Percentiles rank a stretch among this genome's conserved stretches.
These are phyloP conservation scores for Drosophila murphyi DNA, from an alignment of 1,140 invertebrate species.

Conservation along the genomic window DNA sequence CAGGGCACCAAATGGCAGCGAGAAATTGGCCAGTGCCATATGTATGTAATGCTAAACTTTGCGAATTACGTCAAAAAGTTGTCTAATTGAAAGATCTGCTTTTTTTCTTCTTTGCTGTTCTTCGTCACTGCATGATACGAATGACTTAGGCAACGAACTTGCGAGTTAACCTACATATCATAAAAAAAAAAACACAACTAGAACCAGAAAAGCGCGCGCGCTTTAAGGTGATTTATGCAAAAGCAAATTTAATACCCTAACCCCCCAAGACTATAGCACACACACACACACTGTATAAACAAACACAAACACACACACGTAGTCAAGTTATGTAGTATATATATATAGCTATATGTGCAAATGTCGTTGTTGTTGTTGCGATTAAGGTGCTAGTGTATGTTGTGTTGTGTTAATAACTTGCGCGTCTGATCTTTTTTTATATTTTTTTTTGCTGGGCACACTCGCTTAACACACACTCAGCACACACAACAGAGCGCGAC, in stretches of 20 bases:
- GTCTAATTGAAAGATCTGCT: not conserved
- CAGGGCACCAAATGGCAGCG: slow-evolving; percentile 78
- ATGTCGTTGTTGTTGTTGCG: slow-evolving; percentile 48
- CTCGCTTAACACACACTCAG: slow-evolving; percentile 8
- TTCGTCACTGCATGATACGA: slow-evolving; percentile 48
- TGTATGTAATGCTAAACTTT: not conserved
- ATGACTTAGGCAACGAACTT: slow-evolving; percentile 75
- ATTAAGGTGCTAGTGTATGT: slow-evolving; percentile 20
- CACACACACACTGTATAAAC: slow-evolving; percentile 11
- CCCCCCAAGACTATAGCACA: slow-evolving; percentile 31
- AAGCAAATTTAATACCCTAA: slow-evolving; percentile 41
- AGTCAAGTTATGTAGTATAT: slow-evolving; percentile 57
- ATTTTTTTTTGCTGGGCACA: not conserved
- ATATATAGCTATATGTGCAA: slow-evolving; percentile 49
- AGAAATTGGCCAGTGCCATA: slow-evolving; percentile 83
- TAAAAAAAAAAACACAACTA: slow-evolving; percentile 26
- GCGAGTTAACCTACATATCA: slow-evolving; percentile 31
- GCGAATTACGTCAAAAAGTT: slow-evolving; percentile 29
- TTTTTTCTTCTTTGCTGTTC: slow-evolving; percentile 16
- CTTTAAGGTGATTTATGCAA: slow-evolving; percentile 74
- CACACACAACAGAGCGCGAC: slow-evolving; percentile 34
- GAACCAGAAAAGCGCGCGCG: slow-evolving; percentile 59
- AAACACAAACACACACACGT: slow-evolving; percentile 21
- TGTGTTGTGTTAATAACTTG: slow-evolving; percentile 69
- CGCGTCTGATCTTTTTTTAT: slow-evolving; percentile 16